These are phyloP conservation scores for Oscheius onirici DNA, from an alignment of 2,888 invertebrate genomes.

Conservation along the genomic window DNA sequence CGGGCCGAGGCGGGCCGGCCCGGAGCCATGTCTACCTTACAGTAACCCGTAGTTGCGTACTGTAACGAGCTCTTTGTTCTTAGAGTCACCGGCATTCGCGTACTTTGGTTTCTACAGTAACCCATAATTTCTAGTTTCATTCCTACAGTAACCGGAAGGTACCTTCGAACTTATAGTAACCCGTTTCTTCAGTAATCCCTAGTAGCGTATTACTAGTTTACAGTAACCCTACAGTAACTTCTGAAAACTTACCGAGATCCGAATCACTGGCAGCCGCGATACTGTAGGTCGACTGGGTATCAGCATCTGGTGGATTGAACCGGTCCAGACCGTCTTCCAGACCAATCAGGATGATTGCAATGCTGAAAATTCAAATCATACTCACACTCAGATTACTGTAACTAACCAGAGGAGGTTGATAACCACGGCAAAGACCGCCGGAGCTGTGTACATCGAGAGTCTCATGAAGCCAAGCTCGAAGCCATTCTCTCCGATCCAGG, in stretches of 20 bases:
- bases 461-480: slow-evolving; percentile 36
- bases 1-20: too few relatives aligned
- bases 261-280: slow-evolving; percentile 36
- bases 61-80: too few relatives aligned
- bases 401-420: slow-evolving; percentile 44
- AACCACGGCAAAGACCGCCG: slow-evolving; percentile 45
- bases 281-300: background rate
- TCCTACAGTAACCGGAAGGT: too few relatives aligned
- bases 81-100: too few relatives aligned
- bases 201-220: too few relatives aligned
- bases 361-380: slow-evolving; percentile 27
- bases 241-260: background rate
- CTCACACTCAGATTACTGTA: background rate
- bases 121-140: too few relatives aligned
- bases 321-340: slow-evolving; percentile 31
- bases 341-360: slow-evolving; percentile 8
- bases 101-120: too few relatives aligned
- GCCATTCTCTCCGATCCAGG: slow-evolving; percentile 51
- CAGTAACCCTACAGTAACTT: background rate
- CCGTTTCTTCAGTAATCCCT: too few relatives aligned
- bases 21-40: too few relatives aligned
- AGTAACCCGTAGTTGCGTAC: too few relatives aligned
- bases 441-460: slow-evolving; percentile 52
- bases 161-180: too few relatives aligned
- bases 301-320: slow-evolving; percentile 25